Evolutionary conservation across 2,113 vertebrate species (phyloP).

Genomic region (Oxyura jamaicensis): DNA sequence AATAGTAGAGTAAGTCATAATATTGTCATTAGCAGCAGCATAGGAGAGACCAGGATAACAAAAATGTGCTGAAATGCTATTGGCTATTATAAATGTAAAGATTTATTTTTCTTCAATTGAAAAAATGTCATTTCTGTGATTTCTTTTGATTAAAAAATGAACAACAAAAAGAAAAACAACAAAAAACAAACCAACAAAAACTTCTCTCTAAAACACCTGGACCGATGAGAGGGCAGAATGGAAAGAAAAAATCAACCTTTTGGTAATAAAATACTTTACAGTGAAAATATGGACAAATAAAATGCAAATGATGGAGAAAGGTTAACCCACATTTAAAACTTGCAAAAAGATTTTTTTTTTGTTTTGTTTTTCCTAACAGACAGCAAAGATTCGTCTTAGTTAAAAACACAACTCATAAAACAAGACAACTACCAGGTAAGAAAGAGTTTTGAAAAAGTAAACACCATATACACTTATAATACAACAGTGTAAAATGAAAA

Average conservation of each 20-base stretch:
- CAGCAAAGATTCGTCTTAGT: conserved; percentile 67
- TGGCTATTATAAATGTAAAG: conserved; percentile 69
- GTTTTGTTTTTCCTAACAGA: conserved; percentile 68
- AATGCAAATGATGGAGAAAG: conserved; percentile 54
- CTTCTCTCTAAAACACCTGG: conserved; percentile 39
- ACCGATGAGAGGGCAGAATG: conserved; percentile 22
- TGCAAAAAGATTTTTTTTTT: conserved; percentile 68
- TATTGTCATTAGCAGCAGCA: conserved; percentile 93
- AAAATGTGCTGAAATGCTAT: conserved; percentile 77
- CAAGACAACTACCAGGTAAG: conserved; percentile 85
- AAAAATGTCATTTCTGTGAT: conserved; percentile 72
- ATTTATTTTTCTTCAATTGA: conserved; percentile 65
- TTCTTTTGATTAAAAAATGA: conserved; percentile 45
- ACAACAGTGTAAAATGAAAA: conserved; percentile 86
- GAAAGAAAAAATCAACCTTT: conserved; percentile 25
- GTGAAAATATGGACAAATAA: conserved; percentile 73
- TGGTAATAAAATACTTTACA: conserved; percentile 80
- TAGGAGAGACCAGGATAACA: conserved; percentile 82
- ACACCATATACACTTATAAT: conserved; percentile 92
- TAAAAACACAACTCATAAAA: conserved; percentile 87
- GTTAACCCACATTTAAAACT: conserved; percentile 65
- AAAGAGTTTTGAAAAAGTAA: conserved; percentile 85
- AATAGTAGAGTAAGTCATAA: conserved; percentile 87
- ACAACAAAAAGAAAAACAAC: background rate
- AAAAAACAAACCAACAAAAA: conserved; percentile 34